Base-by-base conservation (phyloP, 2,888 invertebrate species). In the Dryobota labecula region DNA sequence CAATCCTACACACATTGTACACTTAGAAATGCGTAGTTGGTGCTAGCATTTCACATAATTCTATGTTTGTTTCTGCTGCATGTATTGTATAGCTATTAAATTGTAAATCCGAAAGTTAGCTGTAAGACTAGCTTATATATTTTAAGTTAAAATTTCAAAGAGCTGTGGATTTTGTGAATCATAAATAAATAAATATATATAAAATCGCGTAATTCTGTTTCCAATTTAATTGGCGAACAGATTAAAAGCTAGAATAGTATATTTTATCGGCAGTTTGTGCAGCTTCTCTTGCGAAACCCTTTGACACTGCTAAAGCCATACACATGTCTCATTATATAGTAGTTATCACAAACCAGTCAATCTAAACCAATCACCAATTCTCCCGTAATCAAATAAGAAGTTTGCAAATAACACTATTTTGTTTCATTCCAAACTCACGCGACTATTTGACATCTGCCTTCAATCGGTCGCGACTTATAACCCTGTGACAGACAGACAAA, bases 401-500 rank as follows among this genome's bases (percentile, higher is more conserved):
- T 47, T 57, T 57, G 11, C 43, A 70, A n/a, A 71, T 70, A 74
- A 64, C 54, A 67, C 58, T 78, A 75, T 51, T 47, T 70, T 36
- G 27, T 74, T 66, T 36, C 7, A 54, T 58, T 45, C 24, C 11
- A 11, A 24, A 49, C 8, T 61, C 36, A 64, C 41, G 30, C 41
- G 24, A 65, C 15, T 38, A 63, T 78, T 54, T 65, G 60, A 58
- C 64, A 60, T 61, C 75, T 82, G 82, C 58, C 73, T 80, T 62
- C 65, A 60, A 62, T 78, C 78, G 38, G 20, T 36, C 27, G n/a
- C 64, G 61, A 80, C 68, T 78, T 73, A 78, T 41, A 60, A 30
- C 27, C 33, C 38, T 24, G n/a, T 68, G 82, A 82, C 58, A 66
- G 75, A 69, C 69, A 69, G 64, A 82, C 68, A 27, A 65, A 75